Percentiles rank a stretch among this genome's conserved stretches.
These are phyloP conservation scores for Hirundo rustica DNA, from an alignment of 2,797 vertebrate species.

Conservation along the genomic window DNA sequence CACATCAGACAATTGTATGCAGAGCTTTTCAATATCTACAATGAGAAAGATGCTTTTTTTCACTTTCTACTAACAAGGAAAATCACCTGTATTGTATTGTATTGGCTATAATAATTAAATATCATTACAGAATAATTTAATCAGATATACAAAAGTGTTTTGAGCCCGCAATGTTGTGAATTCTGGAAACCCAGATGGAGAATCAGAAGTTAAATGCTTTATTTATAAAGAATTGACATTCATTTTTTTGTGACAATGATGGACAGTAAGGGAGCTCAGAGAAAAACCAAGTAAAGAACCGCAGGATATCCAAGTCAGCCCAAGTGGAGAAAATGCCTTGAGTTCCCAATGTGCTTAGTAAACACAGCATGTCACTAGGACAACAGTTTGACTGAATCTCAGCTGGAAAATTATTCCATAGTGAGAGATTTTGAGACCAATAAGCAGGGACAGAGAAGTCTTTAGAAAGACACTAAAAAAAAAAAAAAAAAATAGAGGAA, in stretches of 20 bases:
- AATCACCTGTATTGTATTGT: background rate
- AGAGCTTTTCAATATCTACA: background rate
- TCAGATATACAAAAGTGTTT: background rate
- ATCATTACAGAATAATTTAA: background rate
- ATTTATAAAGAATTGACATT: background rate
- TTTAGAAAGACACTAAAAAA: background rate
- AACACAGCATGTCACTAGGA: background rate
- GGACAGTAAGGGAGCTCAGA: background rate
- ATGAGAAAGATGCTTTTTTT: background rate
- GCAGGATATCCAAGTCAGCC: background rate
- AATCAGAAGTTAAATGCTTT: background rate
- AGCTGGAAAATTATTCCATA: background rate
- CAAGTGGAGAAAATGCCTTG: background rate
- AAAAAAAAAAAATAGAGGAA: background rate
- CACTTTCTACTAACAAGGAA: background rate
- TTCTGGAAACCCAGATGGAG: background rate
- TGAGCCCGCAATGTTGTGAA: background rate
- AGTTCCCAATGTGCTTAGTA: background rate
- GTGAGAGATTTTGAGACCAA: background rate
- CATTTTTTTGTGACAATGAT: background rate
- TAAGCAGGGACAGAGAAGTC: background rate
- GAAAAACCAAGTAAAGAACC: background rate
- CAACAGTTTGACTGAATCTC: background rate
- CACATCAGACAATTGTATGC: background rate
- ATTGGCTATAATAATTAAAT: background rate